Conservation (phyloP, 2,797 vertebrate genomes). For the Pseudopleuronectes americanus region DNA sequence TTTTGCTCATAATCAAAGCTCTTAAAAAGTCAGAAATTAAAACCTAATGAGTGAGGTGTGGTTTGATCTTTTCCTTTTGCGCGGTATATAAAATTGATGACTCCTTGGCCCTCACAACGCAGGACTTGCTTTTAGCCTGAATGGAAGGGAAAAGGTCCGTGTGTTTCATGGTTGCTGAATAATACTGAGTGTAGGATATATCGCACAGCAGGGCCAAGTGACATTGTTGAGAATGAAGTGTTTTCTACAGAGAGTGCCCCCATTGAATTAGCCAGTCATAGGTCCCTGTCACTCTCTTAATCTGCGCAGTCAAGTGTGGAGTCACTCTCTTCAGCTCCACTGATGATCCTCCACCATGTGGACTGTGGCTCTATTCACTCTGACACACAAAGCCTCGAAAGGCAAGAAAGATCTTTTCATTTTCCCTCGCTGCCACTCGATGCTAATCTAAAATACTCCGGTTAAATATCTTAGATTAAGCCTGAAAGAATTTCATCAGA, state of each 20-base stretch:
- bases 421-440: constrained; percentile 61
- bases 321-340: constrained; percentile 75
- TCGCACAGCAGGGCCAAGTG: constrained; percentile 64
- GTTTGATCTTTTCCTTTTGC: constrained; percentile 59
- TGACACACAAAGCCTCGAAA: constrained; percentile 70
- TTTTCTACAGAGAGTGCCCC: constrained; percentile 72
- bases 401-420: constrained; percentile 73
- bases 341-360: constrained; percentile 73
- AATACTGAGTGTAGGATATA: constrained; percentile 59
- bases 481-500: constrained; percentile 63
- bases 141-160: constrained; percentile 39
- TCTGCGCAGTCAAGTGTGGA: constrained; percentile 80
- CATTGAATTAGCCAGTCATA: constrained; percentile 81
- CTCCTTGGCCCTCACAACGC: constrained; percentile 34
- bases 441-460: constrained; percentile 77
- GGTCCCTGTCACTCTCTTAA: constrained; percentile 80
- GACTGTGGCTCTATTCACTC: constrained; percentile 69
- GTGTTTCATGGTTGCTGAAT: constrained; percentile 41
- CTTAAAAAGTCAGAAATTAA: constrained; percentile 64
- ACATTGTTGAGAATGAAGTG: constrained; percentile 73
- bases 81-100: constrained; percentile 47
- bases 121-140: constrained; percentile 51
- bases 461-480: constrained; percentile 53
- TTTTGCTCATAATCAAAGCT: constrained; percentile 75
- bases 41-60: constrained; percentile 68